A percentile compares a stretch with the other conserved stretches of the same genome.
These are phyloP conservation scores for Arrhopalites spinosus DNA, from an alignment of 2,888 invertebrate genomes.

Conservation along the genomic window DNA sequence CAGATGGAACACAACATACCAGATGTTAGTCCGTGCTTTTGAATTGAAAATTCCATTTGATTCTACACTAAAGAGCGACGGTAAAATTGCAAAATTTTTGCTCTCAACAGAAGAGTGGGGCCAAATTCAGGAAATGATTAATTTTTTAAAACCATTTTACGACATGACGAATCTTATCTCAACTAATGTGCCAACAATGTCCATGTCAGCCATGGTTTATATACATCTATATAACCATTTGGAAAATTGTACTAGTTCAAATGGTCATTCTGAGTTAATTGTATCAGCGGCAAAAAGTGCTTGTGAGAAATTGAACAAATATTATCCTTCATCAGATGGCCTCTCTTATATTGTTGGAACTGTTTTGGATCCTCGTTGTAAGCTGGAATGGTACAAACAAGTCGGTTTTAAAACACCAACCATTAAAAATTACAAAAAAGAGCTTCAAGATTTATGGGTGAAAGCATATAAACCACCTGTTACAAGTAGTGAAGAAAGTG, in stretches of 20 bases:
- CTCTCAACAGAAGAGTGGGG: neutral
- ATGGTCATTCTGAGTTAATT: neutral
- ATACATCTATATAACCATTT: neutral
- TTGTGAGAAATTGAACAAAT: neutral
- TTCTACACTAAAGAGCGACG: neutral
- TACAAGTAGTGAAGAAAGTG: neutral
- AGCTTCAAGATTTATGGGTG: neutral
- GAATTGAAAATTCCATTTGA: neutral
- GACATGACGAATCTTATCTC: neutral
- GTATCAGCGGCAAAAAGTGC: neutral
- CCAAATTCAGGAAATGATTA: neutral
- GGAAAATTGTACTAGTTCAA: neutral
- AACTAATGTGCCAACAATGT: neutral
- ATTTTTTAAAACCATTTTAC: neutral
- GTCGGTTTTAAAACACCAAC: neutral
- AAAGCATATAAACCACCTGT: neutral
- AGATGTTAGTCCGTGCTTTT: neutral
- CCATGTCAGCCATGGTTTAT: neutral
- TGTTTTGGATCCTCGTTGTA: conserved; percentile 22
- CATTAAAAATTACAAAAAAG: neutral
- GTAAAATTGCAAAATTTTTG: neutral
- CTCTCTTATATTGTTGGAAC: neutral
- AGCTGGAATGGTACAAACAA: conserved; percentile 12
- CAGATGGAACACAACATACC: neutral
- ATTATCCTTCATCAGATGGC: conserved; percentile 1